A percentile compares a stretch with the other conserved stretches of the same genome.
These are phyloP conservation scores for Eueremaeus valkanovi DNA, from an alignment of 2,888 invertebrate species.

Conservation along the genomic window DNA sequence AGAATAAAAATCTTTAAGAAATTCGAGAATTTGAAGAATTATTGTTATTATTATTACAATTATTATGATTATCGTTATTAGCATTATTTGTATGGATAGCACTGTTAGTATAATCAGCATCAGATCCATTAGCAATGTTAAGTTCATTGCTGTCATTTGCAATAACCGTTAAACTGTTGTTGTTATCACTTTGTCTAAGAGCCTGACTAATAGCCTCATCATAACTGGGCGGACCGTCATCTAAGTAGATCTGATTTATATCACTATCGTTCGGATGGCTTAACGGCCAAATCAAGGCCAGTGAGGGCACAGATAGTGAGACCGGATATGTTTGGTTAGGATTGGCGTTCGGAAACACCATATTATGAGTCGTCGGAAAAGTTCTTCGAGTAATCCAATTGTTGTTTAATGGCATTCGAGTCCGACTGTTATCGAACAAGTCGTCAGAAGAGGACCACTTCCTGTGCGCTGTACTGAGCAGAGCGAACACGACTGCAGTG, in stretches of 20 bases:
- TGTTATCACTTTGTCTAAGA: not conserved
- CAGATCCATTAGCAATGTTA: not conserved
- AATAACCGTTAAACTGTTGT: constrained; percentile 3
- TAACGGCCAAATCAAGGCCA: constrained; percentile 14
- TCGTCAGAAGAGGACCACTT: constrained; percentile 24
- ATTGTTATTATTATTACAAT: not conserved
- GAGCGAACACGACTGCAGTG: constrained; percentile 16
- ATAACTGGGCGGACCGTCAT: constrained; percentile 27
- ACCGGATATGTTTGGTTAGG: not conserved
- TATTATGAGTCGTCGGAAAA: constrained; percentile 9
- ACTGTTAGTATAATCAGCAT: not conserved
- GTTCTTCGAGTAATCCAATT: constrained; percentile 10
- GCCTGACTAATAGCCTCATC: constrained; percentile 22
- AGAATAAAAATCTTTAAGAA: not conserved
- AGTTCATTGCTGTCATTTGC: not conserved
- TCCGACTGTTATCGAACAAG: not conserved
- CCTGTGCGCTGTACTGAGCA: constrained; percentile 16
- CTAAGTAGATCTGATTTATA: not conserved
- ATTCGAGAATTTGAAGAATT: not conserved
- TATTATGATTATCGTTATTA: not conserved
- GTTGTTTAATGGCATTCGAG: not conserved
- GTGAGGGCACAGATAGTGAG: not conserved
- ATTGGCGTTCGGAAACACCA: not conserved
- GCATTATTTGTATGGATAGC: not conserved
- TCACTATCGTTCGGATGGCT: not conserved